Evolutionary conservation across 2,113 vertebrate genomes (phyloP).

Genomic region (Dipodomys spectabilis): DNA sequence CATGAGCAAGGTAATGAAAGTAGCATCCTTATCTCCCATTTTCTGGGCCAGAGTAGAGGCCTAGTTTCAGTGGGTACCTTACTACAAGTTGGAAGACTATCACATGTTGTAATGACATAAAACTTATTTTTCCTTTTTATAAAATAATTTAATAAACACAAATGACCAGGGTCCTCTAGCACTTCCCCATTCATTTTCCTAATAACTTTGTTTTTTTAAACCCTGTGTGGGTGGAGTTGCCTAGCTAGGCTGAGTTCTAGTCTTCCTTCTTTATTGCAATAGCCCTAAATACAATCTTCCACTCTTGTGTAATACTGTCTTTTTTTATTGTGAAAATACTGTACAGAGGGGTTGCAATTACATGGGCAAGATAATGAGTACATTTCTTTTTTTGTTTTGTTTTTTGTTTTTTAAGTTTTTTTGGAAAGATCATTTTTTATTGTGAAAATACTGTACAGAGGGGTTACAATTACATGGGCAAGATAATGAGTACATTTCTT

Average conservation of each 20-base stretch:
- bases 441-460: too few relatives aligned
- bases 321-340: too few relatives aligned
- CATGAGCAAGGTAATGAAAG: too few relatives aligned
- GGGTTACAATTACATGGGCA: too few relatives aligned
- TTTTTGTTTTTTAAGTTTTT: too few relatives aligned
- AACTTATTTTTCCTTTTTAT: background rate
- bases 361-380: too few relatives aligned
- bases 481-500: too few relatives aligned
- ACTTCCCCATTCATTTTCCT: background rate
- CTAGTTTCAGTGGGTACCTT: background rate
- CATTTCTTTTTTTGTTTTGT: too few relatives aligned
- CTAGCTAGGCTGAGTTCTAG: background rate
- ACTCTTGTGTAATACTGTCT: too few relatives aligned
- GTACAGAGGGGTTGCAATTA: too few relatives aligned
- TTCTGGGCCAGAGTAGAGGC: background rate
- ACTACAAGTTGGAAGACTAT: background rate
- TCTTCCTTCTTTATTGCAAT: background rate
- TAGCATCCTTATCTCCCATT: background rate
- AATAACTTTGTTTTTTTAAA: background rate
- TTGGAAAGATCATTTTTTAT: too few relatives aligned
- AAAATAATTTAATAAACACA: background rate
- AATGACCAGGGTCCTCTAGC: background rate
- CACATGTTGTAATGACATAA: background rate
- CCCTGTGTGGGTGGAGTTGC: background rate
- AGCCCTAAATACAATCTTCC: background rate